Evolutionary conservation across 2,888 invertebrate species (phyloP), one percentile per base, ranked within the genome.

Genomic region (Syrista parreyssii): DNA sequence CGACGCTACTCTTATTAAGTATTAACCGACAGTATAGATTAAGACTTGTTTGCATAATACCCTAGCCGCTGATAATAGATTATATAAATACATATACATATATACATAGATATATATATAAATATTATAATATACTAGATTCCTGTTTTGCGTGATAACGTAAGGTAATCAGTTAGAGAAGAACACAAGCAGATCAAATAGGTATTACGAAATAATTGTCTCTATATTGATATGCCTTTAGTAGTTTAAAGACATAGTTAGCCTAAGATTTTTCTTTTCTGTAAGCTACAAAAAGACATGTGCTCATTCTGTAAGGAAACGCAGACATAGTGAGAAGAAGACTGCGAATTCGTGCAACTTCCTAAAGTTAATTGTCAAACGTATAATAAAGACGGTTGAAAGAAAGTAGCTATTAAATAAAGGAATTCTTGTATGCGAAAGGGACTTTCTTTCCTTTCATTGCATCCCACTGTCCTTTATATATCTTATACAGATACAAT

Each of bases 121-220:
- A 55, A 55, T 36, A 35, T 35, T 35, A 36, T 55, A 55, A 55
- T 55, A 55, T 55, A 55, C 68, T n/a, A 81, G 82, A 85, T 83
- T 86, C 85, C 84, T 83, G 86, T 86, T 86, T 68, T 81, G 82
- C 88, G 89, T 89, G 89, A 90, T 89, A 90, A 85, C 79, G 86
- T 86, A 85, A 86, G 82, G 81, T 87, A 86, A 82, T 81, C 35
- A 74, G 31, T 75, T 30, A 35, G 73, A 82, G 83, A 82, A 72
- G 80, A 77, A 82, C 82, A 75, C 68, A 75, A 75, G 68, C 40
- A 68, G 36, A 84, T 81, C 76, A 82, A 79, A 77, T 81, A 81
- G 77, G 33, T 80, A 79, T 83, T 69, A 68, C 68, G 15, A 11
- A 80, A 82, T 83, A 82, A 82, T 83, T 84, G 83, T 87, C 83